Evolutionary conservation across 2,888 invertebrate genomes (phyloP).

Genomic region (Aspidapion aeneum): DNA sequence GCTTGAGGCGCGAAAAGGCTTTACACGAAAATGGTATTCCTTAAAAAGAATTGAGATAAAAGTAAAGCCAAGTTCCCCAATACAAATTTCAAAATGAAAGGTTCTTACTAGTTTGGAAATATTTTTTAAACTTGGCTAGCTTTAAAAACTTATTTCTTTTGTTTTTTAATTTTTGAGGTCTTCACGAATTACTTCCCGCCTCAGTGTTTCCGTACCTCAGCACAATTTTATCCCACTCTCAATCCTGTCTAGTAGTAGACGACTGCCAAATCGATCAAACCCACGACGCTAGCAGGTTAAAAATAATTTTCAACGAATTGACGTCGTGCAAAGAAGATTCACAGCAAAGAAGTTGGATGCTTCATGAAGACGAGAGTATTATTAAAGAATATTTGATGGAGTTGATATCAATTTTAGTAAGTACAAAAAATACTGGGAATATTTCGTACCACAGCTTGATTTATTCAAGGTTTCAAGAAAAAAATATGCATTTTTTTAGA

Average conservation of each 20-base stretch:
- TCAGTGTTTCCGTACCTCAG: constrained; percentile 58
- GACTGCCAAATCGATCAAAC: constrained; percentile 72
- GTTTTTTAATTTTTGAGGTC: constrained; percentile 27
- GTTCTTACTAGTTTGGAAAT: no score
- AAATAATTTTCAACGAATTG: constrained; percentile 78
- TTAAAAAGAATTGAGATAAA: no score
- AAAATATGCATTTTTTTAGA: no score
- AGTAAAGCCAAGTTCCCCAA: no score
- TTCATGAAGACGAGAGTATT: constrained; percentile 89
- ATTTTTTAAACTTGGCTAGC: no score
- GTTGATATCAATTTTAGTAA: constrained; percentile 77
- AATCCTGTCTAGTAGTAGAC: constrained; percentile 58
- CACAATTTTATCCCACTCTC: constrained; percentile 54
- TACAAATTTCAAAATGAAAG: no score
- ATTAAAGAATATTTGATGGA: constrained; percentile 83
- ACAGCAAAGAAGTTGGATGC: constrained; percentile 93
- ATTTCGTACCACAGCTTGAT: background rate
- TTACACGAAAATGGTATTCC: no score
- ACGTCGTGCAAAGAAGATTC: constrained; percentile 91
- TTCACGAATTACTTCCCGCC: constrained; percentile 57
- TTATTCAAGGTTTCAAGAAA: no score
- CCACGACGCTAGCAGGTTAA: constrained; percentile 79
- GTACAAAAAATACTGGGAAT: constrained; percentile 28
- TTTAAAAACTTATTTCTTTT: no score
- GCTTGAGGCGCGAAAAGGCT: no score